Conservation (phyloP, 2,113 vertebrate genomes). For the Equus przewalskii region DNA sequence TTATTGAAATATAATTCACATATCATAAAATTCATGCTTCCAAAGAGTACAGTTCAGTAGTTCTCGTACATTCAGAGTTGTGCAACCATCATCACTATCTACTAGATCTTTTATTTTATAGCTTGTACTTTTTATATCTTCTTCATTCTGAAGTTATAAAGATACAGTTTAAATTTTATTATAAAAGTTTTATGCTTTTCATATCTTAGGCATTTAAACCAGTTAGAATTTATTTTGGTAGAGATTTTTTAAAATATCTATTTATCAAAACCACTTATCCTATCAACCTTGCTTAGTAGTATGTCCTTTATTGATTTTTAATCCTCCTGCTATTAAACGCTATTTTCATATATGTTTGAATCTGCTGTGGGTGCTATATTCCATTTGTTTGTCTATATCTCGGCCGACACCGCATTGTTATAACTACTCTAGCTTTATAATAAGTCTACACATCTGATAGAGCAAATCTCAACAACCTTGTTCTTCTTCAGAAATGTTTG, state of each 20-base stretch:
- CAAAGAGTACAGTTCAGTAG: too few species aligned
- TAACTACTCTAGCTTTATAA: background rate
- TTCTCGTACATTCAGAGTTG: too few species aligned
- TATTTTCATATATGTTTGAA: background rate
- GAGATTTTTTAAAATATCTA: background rate
- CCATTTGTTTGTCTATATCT: background rate
- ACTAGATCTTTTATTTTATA: background rate
- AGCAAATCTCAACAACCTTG: background rate
- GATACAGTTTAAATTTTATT: background rate
- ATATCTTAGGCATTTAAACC: background rate
- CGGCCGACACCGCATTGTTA: background rate
- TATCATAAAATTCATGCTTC: too few species aligned
- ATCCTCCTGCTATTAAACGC: background rate
- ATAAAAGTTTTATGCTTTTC: background rate
- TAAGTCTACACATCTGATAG: background rate
- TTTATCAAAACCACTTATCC: background rate
- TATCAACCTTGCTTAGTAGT: background rate
- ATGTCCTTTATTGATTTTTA: background rate
- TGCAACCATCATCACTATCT: background rate
- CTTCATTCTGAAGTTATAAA: background rate
- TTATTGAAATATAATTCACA: background rate
- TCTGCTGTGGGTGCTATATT: background rate
- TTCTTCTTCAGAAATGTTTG: background rate
- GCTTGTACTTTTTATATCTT: background rate
- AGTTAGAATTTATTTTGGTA: background rate